These are phyloP conservation scores for Synaphobranchus kaupii DNA, from an alignment of 2,797 vertebrate species.

Conservation along the genomic window DNA sequence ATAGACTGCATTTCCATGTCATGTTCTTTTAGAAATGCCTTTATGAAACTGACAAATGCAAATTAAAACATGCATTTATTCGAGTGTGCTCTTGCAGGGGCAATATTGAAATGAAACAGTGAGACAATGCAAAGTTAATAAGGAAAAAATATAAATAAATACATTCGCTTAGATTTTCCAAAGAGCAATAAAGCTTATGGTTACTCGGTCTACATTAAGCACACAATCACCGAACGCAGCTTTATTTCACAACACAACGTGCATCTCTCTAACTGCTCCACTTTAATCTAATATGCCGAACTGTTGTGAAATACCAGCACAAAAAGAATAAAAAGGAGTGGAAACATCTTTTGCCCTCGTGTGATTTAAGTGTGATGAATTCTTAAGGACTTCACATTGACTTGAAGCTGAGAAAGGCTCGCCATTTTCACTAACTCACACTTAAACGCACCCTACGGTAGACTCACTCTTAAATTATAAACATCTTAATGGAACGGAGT, in stretches of 20 bases:
- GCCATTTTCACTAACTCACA: background rate
- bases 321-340: slow-evolving; percentile 42
- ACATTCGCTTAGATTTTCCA: slow-evolving; percentile 83
- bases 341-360: slow-evolving; percentile 19
- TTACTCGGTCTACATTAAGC: slow-evolving; percentile 56
- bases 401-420: background rate
- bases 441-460: background rate
- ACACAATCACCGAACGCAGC: slow-evolving; percentile 56
- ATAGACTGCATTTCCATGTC: slow-evolving; percentile 73
- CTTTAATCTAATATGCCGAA: slow-evolving; percentile 41
- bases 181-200: slow-evolving; percentile 87
- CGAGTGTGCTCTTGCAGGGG: slow-evolving; percentile 62
- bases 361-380: background rate
- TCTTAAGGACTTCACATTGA: background rate
- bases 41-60: slow-evolving; percentile 79
- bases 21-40: slow-evolving; percentile 76
- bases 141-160: slow-evolving; percentile 84
- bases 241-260: slow-evolving; percentile 38
- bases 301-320: slow-evolving; percentile 36
- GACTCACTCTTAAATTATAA: background rate
- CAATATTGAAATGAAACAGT: slow-evolving; percentile 69
- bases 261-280: slow-evolving; percentile 37
- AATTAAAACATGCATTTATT: slow-evolving; percentile 77
- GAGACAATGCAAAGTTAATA: slow-evolving; percentile 69
- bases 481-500: background rate